Percentiles rank a stretch among this genome's conserved stretches.
Evolutionary conservation across 2,113 vertebrate genomes (phyloP).

Genomic region (Ondatra zibethicus): DNA sequence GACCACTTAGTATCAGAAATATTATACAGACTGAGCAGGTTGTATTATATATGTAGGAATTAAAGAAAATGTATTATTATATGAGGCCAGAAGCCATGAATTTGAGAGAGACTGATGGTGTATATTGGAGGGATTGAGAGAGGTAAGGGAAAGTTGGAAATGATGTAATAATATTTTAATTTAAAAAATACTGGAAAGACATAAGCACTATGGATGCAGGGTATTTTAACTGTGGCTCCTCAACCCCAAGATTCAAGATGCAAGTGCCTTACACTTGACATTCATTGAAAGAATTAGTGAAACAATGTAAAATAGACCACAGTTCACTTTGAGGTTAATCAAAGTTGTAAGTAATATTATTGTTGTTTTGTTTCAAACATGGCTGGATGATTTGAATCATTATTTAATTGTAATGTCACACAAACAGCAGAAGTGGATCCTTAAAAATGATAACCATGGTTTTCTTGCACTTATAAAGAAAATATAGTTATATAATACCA

Average conservation of each 20-base stretch:
- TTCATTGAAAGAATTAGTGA: conserved; percentile 23
- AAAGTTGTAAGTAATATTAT: neutral
- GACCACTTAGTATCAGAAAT: neutral
- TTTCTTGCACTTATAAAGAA: neutral
- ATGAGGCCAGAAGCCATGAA: neutral
- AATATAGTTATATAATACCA: neutral
- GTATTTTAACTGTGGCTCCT: neutral
- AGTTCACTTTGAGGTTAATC: neutral
- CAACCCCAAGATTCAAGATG: neutral
- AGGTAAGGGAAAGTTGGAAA: neutral
- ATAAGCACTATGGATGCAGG: neutral
- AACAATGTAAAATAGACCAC: neutral
- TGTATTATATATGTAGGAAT: neutral
- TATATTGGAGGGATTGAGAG: neutral
- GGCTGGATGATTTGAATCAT: neutral
- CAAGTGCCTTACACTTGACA: neutral
- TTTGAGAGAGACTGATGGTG: neutral
- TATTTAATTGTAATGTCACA: neutral
- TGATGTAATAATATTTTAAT: neutral
- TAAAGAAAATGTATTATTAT: neutral
- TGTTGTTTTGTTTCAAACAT: neutral
- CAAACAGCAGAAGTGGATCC: neutral
- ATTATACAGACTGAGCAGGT: neutral
- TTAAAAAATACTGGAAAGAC: neutral
- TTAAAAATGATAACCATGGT: neutral